Base-by-base conservation (phyloP, 2,797 vertebrate species). In the Apodemus agrarius region DNA sequence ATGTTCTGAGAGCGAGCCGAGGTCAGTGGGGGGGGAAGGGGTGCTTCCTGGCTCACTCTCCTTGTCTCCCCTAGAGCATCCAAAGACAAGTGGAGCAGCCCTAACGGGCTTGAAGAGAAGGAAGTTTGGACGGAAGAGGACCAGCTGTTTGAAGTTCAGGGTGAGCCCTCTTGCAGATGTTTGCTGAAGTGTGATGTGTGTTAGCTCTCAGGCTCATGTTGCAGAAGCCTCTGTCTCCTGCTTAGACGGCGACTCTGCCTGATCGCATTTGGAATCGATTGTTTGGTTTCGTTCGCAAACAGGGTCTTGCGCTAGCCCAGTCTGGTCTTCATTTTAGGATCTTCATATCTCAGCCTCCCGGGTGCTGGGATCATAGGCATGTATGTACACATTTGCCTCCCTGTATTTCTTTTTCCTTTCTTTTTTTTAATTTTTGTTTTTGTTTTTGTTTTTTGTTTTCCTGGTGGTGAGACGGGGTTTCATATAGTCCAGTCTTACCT, bases 111-210 rank as follows among this genome's bases (percentile, higher is more conserved):
- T 0, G 98, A 98, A 96, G 98, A 97, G 26, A 99, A 98, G 37
- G 99, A 99, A 9, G 97, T 37, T 0, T 99, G 99, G 99, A 97
- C 94, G 1, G 99, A 98, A 0, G 99, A 99, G 79, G 98, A 99
- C 0, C 97, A 98, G 0, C 97, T 99, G 29, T 99, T 99, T 40
- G 40, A 91, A 1, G 95, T 97, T 49, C 88, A 69, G 0, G 96
- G 99, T 99, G 97, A 96, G 98, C 85, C 89, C 22, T 69, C 57
- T 83, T 21, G 22, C 49, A 80, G 12, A 76, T 46, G 13, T 34
- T 72, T 91, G 81, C 49, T n/a, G 12, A 91, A 84, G 24, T 59
- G 16, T 3, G 69, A 75, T 87, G 80, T 34, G 6, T 91, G 69
- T 74, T 67, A 16, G 12, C 31, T 88, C 6, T 87, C 29, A 10